phyloP scores from a whole-genome alignment of 2,797 vertebrate species.

The Channallabes apus region DNA sequence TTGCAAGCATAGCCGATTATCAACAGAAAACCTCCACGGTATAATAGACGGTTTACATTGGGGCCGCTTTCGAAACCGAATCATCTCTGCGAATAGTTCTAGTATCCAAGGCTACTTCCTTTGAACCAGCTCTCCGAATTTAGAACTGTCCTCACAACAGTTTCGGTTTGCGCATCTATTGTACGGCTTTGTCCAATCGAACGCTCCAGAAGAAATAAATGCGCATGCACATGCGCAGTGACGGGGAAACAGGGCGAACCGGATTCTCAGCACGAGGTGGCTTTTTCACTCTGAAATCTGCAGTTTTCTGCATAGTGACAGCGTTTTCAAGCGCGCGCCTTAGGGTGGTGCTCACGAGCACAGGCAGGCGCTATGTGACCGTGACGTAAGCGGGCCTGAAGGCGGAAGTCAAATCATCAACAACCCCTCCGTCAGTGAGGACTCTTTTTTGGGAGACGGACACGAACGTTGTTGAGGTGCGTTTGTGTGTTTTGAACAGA shows the following conservation, averaged over 20 bases:
- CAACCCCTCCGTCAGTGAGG: slow-evolving; percentile 36
- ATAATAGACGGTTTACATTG: background rate
- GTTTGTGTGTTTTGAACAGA: slow-evolving; percentile 19
- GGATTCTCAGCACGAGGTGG: background rate
- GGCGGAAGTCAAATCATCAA: slow-evolving; percentile 55
- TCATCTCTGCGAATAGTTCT: too few species aligned
- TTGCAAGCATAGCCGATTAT: background rate
- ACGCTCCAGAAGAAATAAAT: too few species aligned
- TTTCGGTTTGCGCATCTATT: too few species aligned
- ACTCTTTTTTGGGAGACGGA: slow-evolving; percentile 1
- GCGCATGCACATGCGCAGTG: background rate
- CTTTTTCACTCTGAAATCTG: background rate
- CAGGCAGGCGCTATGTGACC: too few species aligned
- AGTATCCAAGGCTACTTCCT: too few species aligned
- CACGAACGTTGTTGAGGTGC: background rate
- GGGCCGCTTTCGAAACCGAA: too few species aligned
- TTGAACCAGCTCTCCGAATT: too few species aligned
- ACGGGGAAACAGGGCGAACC: background rate
- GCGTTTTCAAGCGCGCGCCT: background rate
- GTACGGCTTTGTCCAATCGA: too few species aligned
- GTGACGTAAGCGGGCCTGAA: slow-evolving; percentile 51
- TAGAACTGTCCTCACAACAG: too few species aligned
- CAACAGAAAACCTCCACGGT: background rate
- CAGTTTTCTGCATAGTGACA: slow-evolving; percentile 12
- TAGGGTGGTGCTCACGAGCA: slow-evolving; percentile 1